These are phyloP conservation scores for Opisthocomus hoazin DNA, from an alignment of 2,113 vertebrate species.

Conservation along the genomic window DNA sequence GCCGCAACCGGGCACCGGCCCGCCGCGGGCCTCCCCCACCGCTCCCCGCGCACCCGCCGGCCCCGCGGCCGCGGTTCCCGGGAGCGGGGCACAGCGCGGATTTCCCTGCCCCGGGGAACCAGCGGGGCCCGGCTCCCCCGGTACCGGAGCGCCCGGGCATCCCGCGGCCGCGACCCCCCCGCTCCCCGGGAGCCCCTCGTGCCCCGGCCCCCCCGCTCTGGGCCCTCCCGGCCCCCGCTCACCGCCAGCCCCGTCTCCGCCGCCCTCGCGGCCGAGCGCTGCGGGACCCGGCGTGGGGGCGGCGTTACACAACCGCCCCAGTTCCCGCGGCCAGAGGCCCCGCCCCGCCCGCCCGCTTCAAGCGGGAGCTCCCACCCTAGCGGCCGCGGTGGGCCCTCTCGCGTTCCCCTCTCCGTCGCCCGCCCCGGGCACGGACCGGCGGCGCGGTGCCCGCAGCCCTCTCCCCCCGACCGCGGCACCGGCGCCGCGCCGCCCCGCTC, in stretches of 20 bases:
- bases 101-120: background rate
- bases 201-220: too few relatives aligned
- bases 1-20: too few relatives aligned
- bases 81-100: background rate
- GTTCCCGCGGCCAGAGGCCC: background rate
- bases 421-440: background rate
- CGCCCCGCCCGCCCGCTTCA: background rate
- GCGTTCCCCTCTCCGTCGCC: accelerated
- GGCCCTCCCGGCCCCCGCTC: background rate
- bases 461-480: background rate
- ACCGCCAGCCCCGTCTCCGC: background rate
- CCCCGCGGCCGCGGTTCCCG: too few relatives aligned
- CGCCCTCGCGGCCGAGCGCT: background rate
- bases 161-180: too few relatives aligned
- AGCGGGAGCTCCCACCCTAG: background rate
- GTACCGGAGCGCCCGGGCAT: too few relatives aligned
- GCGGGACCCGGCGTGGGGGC: background rate
- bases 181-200: background rate
- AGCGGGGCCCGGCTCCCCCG: too few relatives aligned
- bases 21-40: too few relatives aligned
- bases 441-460: too few relatives aligned
- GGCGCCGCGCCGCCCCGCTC: background rate
- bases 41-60: too few relatives aligned
- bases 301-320: background rate
- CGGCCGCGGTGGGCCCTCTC: accelerated